A percentile compares a stretch with the other conserved stretches of the same genome.
Conservation (phyloP, 2,888 invertebrate species). For the Drosophila pseudotalamancana region DNA sequence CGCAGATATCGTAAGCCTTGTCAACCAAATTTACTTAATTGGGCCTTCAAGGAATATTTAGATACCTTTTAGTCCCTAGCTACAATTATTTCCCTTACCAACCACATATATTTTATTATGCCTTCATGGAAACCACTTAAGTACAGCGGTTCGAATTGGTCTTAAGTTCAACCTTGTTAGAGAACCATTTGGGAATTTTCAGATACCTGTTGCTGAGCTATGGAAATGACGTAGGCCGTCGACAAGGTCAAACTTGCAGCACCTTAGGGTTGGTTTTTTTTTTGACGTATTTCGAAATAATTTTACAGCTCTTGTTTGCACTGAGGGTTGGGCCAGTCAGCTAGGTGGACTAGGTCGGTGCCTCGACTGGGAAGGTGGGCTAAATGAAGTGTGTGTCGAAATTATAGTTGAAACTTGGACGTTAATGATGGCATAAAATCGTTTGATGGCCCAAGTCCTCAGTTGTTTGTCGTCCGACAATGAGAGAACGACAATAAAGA, state of each 20-base stretch:
- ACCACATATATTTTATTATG: no score
- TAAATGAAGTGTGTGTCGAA: constrained; percentile 53
- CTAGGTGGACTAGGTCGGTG: constrained; percentile 47
- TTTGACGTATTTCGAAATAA: constrained; percentile 1
- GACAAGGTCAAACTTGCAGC: constrained; percentile 16
- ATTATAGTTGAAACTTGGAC: constrained; percentile 32
- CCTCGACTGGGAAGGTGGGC: constrained; percentile 11
- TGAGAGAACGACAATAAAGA: constrained; percentile 61
- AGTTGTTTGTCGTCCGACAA: constrained; percentile 42
- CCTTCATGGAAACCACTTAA: background rate
- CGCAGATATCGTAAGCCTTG: no score
- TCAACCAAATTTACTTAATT: no score
- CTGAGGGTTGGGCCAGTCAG: constrained; percentile 23
- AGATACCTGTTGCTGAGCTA: constrained; percentile 16
- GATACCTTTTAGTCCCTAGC: no score
- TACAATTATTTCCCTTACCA: no score
- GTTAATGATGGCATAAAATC: constrained; percentile 60
- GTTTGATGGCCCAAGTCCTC: constrained; percentile 19
- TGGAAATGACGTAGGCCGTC: constrained; percentile 4
- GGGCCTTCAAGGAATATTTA: no score
- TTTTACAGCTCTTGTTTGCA: constrained; percentile 9
- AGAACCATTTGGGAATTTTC: background rate
- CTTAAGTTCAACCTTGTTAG: background rate
- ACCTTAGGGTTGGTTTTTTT: constrained; percentile 2
- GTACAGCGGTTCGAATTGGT: background rate